Evolutionary conservation across 30 jellyfish, hydroid and myxozoan species (phyloP).

Genomic region (Pelagia noctiluca): DNA sequence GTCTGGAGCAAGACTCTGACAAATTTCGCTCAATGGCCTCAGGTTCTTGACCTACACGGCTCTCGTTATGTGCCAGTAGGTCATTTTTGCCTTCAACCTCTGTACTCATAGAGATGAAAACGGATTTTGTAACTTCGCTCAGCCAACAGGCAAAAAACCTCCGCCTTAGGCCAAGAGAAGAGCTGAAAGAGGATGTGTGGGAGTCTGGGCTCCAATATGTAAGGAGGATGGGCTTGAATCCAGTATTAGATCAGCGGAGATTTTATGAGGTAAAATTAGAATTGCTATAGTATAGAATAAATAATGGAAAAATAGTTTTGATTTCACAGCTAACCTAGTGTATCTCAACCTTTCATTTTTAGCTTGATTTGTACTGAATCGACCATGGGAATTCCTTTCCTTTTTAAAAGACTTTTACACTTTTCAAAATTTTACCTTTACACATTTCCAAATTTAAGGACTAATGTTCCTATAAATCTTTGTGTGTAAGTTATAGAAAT

Average conservation of each 20-base stretch:
- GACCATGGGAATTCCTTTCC: no score
- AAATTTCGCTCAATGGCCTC: slow-evolving; percentile 28
- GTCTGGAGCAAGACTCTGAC: not conserved
- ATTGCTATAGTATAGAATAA: no score
- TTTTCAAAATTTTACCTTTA: no score
- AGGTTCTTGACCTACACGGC: slow-evolving; percentile 18
- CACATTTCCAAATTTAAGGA: no score
- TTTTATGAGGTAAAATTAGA: slow-evolving; percentile 30
- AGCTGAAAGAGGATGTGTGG: slow-evolving; percentile 39
- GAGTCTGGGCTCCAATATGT: slow-evolving; percentile 49
- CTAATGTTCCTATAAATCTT: no score
- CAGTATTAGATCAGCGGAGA: slow-evolving; percentile 45
- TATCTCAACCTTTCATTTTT: no score
- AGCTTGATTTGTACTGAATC: no score
- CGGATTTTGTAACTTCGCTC: not conserved
- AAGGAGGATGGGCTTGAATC: slow-evolving; percentile 30
- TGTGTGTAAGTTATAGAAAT: no score
- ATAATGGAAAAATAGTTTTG: no score
- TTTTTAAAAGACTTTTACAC: no score
- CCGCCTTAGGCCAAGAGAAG: slow-evolving; percentile 9
- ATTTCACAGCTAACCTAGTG: no score
- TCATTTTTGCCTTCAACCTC: not conserved
- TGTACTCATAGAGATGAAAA: not conserved
- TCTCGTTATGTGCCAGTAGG: not conserved
- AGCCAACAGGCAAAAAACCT: not conserved